These are phyloP conservation scores for Pemphigus obesinymphae DNA, from an alignment of 1,140 invertebrate species.

Conservation along the genomic window DNA sequence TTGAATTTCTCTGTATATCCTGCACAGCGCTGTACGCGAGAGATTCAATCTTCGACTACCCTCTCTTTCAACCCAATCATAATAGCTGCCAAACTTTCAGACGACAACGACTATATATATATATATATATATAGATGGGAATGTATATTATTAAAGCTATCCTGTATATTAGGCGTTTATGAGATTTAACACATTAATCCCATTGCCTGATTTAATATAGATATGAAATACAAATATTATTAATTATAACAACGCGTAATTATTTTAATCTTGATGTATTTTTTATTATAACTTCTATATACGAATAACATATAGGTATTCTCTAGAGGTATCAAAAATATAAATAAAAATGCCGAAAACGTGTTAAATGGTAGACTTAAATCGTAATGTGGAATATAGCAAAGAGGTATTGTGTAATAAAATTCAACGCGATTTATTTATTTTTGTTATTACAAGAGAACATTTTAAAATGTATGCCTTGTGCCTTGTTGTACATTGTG, in stretches of 20 bases:
- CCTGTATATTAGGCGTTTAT: not conserved
- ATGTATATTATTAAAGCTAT: slow-evolving; percentile 11
- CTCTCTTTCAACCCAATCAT: slow-evolving; percentile 11
- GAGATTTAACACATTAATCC: not conserved
- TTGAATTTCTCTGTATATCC: slow-evolving; percentile 32
- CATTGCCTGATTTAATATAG: not conserved
- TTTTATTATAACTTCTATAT: too few relatives aligned
- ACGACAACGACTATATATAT: not conserved
- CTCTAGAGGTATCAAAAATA: too few relatives aligned
- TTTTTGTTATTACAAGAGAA: not conserved
- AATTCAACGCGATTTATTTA: not conserved
- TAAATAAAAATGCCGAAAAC: not conserved
- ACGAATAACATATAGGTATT: too few relatives aligned
- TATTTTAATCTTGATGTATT: too few relatives aligned
- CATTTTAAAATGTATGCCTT: slow-evolving; percentile 10
- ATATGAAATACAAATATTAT: not conserved
- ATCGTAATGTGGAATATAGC: not conserved
- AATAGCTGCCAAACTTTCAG: slow-evolving; percentile 15
- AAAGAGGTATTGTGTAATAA: not conserved
- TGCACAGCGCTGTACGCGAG: not conserved
- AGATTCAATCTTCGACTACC: slow-evolving; percentile 10
- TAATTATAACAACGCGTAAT: not conserved
- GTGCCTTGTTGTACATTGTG: not conserved
- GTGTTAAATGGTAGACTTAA: not conserved
- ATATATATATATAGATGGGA: not conserved